Conservation (phyloP, 2,113 vertebrate species). For the Elephas maximus region DNA sequence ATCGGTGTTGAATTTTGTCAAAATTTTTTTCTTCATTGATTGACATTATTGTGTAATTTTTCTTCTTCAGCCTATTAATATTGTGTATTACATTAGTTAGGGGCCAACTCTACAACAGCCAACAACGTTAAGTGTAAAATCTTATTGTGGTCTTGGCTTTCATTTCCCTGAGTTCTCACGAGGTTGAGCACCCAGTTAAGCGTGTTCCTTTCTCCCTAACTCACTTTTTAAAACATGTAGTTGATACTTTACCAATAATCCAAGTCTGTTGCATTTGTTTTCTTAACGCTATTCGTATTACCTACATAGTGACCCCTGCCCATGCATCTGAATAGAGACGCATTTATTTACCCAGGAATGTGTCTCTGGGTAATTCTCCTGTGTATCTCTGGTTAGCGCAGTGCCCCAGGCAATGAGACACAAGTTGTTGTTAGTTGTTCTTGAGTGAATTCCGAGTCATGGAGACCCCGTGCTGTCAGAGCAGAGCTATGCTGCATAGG, state of each 20-base stretch:
- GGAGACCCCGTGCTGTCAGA: background rate
- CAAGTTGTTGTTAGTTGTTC: background rate
- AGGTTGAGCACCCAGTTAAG: background rate
- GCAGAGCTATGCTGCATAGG: background rate
- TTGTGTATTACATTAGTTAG: background rate
- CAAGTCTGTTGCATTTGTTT: background rate
- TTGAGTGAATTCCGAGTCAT: background rate
- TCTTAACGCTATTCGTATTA: background rate
- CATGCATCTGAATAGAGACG: background rate
- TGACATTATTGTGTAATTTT: background rate
- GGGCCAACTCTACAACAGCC: background rate
- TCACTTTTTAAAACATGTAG: background rate
- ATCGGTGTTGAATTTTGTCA: slow-evolving; percentile 18
- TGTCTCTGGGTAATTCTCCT: background rate
- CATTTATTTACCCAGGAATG: background rate
- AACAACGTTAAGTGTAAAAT: background rate
- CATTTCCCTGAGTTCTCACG: slow-evolving; percentile 42
- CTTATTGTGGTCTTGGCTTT: background rate
- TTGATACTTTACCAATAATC: background rate
- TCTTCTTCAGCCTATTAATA: background rate
- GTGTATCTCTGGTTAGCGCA: background rate
- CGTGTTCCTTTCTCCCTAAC: background rate
- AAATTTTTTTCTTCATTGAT: background rate
- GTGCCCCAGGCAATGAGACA: background rate
- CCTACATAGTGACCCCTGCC: background rate